These are phyloP conservation scores for Eurystomus glaucurus DNA, from an alignment of 2,797 vertebrate species.

Conservation along the genomic window DNA sequence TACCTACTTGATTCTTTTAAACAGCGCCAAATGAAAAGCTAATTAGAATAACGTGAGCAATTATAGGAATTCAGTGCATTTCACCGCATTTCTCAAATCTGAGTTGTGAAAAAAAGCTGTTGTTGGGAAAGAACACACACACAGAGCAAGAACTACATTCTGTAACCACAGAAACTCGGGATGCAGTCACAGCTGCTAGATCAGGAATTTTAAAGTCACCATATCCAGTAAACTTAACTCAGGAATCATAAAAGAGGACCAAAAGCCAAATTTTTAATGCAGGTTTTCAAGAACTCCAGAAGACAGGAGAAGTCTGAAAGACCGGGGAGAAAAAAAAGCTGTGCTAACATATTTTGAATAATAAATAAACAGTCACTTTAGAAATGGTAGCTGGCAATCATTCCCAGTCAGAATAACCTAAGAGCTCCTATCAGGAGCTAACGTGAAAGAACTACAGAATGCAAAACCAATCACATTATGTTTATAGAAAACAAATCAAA, in stretches of 20 bases:
- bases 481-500: not conserved
- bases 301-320: not conserved
- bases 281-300: not conserved
- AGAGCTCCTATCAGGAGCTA: not conserved
- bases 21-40: not conserved
- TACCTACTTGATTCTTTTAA: not conserved
- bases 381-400: not conserved
- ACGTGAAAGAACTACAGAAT: not conserved
- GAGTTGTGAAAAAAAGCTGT: not conserved
- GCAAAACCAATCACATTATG: not conserved
- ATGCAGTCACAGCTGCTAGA: not conserved
- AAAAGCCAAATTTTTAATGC: not conserved
- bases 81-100: not conserved
- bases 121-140: not conserved
- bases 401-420: not conserved
- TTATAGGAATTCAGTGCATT: not conserved
- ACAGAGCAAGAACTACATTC: accelerated
- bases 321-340: not conserved
- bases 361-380: not conserved
- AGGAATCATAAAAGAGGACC: not conserved
- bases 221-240: not conserved
- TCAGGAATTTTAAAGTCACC: not conserved
- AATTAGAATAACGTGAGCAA: not conserved
- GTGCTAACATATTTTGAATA: not conserved
- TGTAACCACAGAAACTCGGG: not conserved